Conservation (phyloP, 1,140 invertebrate genomes). For the Aphelinus atriplicis region DNA sequence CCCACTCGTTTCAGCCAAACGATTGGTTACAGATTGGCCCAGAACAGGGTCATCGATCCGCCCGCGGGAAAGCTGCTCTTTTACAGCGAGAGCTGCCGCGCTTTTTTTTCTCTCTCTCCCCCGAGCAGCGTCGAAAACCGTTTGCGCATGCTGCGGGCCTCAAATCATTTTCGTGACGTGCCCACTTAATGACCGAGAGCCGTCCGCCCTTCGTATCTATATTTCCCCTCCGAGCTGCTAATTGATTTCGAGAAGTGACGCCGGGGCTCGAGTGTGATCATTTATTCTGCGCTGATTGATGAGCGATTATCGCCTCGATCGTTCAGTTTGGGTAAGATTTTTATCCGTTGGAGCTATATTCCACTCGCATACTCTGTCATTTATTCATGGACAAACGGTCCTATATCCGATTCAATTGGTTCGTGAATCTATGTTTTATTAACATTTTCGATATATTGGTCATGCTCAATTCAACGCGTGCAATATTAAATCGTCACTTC, state of each 20-base stretch:
- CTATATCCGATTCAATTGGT: no score
- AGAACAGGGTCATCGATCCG: conserved; percentile 32
- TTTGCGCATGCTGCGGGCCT: conserved; percentile 1
- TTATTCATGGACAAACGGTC: no score
- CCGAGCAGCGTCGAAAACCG: conserved; percentile 20
- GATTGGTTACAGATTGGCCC: conserved; percentile 10
- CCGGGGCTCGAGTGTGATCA: no score
- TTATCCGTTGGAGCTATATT: no score
- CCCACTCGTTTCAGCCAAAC: conserved; percentile 12
- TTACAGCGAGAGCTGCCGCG: not conserved
- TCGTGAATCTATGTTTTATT: no score
- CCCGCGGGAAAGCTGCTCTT: conserved; percentile 6
- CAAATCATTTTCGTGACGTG: conserved; percentile 19
- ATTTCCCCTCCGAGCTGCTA: no score
- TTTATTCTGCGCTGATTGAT: conserved; percentile 17
- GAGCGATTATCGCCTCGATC: conserved; percentile 29
- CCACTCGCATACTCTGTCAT: no score
- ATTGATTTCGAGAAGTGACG: no score
- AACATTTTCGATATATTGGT: no score
- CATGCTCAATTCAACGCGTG: no score
- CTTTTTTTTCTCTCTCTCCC: conserved; percentile 13
- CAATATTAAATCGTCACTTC: no score
- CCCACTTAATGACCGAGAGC: not conserved
- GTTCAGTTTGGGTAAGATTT: conserved; percentile 1
- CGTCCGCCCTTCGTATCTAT: not conserved